Evolutionary conservation across 1,140 invertebrate genomes (phyloP).

Genomic region (Halesus radiatus): DNA sequence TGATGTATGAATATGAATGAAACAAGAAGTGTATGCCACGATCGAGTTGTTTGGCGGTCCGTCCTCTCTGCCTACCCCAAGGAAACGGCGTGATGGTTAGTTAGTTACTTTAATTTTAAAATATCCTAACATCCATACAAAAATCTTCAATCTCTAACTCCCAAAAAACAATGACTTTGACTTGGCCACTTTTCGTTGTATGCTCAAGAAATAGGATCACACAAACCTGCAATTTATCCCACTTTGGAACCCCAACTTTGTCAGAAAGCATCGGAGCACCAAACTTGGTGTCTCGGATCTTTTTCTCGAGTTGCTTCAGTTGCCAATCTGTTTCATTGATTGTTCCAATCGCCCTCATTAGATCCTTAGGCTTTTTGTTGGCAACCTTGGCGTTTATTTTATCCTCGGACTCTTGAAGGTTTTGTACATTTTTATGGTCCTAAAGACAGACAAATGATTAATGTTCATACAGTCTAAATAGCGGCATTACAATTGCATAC

Average conservation of each 20-base stretch:
- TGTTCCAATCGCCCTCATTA: constrained; percentile 89
- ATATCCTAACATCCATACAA: too few species aligned
- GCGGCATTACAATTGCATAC: too few species aligned
- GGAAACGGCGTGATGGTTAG: too few species aligned
- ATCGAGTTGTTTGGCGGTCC: too few species aligned
- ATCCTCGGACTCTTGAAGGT: constrained; percentile 9
- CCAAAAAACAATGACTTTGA: too few species aligned
- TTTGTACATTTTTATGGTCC: constrained; percentile 9
- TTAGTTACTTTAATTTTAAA: too few species aligned
- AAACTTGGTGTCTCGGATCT: constrained; percentile 88
- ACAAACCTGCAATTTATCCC: constrained; percentile 85
- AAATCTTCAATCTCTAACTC: too few species aligned
- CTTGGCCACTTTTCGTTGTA: too few species aligned
- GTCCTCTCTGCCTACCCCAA: too few species aligned
- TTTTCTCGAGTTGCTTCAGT: constrained; percentile 90
- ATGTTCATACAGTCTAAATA: too few species aligned
- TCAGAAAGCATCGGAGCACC: constrained; percentile 75
- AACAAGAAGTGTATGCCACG: too few species aligned
- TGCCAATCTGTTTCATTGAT: constrained; percentile 95
- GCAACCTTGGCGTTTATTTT: constrained; percentile 66
- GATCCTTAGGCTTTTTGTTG: constrained; percentile 88
- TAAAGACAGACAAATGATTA: background rate
- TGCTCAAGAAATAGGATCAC: background rate
- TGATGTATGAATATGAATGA: too few species aligned
- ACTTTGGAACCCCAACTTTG: constrained; percentile 89